phyloP scores from a whole-genome alignment of 2,888 invertebrate genomes.

The Leptopilina myrica region DNA sequence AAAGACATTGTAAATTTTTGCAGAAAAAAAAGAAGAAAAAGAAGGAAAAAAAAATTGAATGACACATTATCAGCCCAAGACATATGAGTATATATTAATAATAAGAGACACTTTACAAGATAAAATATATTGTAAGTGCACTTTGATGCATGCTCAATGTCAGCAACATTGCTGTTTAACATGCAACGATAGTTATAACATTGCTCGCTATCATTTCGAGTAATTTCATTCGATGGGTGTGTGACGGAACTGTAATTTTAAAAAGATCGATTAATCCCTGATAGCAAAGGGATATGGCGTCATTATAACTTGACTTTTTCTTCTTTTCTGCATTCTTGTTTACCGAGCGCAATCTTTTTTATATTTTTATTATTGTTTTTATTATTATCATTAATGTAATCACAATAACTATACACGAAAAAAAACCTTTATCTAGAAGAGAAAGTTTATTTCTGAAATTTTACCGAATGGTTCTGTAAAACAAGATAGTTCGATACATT shows the following conservation, averaged over 20 bases:
- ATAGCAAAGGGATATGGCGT: slow-evolving; percentile 65
- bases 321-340: slow-evolving; percentile 51
- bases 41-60: too few species aligned
- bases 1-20: too few species aligned
- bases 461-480: too few species aligned
- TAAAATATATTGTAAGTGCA: slow-evolving; percentile 44
- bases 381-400: too few species aligned
- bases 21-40: too few species aligned
- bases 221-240: slow-evolving; percentile 71
- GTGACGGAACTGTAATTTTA: slow-evolving; percentile 69
- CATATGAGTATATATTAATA: background rate
- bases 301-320: slow-evolving; percentile 57
- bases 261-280: slow-evolving; percentile 66
- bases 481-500: too few species aligned
- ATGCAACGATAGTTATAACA: slow-evolving; percentile 70
- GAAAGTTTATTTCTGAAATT: too few species aligned
- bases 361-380: too few species aligned
- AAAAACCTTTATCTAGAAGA: too few species aligned
- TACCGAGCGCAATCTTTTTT: too few species aligned
- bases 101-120: background rate
- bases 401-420: too few species aligned
- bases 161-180: slow-evolving; percentile 70
- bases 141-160: slow-evolving; percentile 53
- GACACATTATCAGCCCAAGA: too few species aligned
- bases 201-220: slow-evolving; percentile 69